Evolutionary conservation across 2,797 vertebrate genomes (phyloP).

Genomic region (Gastrophryne carolinensis): DNA sequence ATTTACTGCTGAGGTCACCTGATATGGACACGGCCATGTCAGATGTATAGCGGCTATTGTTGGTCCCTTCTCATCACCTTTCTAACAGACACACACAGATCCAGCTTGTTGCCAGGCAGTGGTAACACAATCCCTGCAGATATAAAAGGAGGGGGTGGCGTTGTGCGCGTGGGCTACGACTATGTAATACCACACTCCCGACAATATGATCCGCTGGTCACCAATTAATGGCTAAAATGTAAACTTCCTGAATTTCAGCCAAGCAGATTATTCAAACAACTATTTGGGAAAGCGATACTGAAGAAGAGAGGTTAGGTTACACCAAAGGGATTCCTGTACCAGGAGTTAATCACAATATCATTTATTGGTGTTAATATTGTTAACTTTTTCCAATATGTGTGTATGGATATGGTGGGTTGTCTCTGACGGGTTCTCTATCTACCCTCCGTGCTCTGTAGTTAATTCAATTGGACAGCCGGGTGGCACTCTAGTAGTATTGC

Average conservation of each 20-base stretch:
- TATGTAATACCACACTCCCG: background rate
- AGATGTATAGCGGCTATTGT: constrained; percentile 36
- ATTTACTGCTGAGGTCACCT: constrained; percentile 29
- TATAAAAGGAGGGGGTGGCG: background rate
- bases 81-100: background rate
- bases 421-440: no score
- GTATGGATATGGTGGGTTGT: no score
- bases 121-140: constrained; percentile 2
- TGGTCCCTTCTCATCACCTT: constrained; percentile 9
- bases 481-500: no score
- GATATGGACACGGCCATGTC: constrained; percentile 34
- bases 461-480: no score
- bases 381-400: no score
- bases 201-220: constrained; percentile 10
- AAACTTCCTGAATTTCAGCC: constrained; percentile 16
- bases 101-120: constrained; percentile 22
- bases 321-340: background rate
- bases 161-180: background rate
- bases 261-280: constrained; percentile 4
- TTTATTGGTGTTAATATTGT: no score
- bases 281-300: constrained; percentile 19
- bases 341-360: no score
- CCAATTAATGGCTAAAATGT: constrained; percentile 15
- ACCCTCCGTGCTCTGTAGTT: no score
- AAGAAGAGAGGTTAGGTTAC: background rate